Evolutionary conservation across 35 echinoderm and acorn worm species (phyloP).

Genomic region (Ophioderma brevispina): DNA sequence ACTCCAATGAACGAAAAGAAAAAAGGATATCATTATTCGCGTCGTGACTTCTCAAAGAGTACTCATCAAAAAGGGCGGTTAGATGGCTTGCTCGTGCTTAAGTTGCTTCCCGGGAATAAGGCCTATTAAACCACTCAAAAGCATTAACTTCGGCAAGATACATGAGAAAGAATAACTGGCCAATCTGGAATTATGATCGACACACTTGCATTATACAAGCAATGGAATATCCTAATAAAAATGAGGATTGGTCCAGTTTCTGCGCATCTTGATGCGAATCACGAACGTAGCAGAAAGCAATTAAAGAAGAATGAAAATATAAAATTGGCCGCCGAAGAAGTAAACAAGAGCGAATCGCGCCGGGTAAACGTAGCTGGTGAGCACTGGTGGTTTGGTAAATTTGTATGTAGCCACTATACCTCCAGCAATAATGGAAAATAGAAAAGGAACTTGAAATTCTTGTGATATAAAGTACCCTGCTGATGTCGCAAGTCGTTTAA

Average conservation of each 20-base stretch:
- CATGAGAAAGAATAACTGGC: background rate
- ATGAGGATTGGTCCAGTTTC: background rate
- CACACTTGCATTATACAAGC: background rate
- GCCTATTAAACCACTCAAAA: background rate
- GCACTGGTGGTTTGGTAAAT: background rate
- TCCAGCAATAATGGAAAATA: background rate
- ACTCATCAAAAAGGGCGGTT: background rate
- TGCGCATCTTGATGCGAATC: background rate
- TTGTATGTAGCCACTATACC: background rate
- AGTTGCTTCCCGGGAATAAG: background rate
- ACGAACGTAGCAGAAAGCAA: background rate
- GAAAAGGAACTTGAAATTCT: background rate
- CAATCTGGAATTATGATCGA: background rate
- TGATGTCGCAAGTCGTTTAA: background rate
- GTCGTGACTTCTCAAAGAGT: background rate
- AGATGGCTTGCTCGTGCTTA: background rate
- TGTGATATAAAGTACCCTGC: background rate
- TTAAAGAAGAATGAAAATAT: background rate
- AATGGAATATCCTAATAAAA: background rate
- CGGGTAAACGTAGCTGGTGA: background rate
- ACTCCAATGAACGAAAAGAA: background rate
- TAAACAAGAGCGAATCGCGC: background rate
- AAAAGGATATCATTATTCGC: background rate
- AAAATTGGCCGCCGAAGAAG: background rate
- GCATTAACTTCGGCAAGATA: background rate